phyloP scores from a whole-genome alignment of 2,113 vertebrate genomes.

The Anseranas semipalmata region DNA sequence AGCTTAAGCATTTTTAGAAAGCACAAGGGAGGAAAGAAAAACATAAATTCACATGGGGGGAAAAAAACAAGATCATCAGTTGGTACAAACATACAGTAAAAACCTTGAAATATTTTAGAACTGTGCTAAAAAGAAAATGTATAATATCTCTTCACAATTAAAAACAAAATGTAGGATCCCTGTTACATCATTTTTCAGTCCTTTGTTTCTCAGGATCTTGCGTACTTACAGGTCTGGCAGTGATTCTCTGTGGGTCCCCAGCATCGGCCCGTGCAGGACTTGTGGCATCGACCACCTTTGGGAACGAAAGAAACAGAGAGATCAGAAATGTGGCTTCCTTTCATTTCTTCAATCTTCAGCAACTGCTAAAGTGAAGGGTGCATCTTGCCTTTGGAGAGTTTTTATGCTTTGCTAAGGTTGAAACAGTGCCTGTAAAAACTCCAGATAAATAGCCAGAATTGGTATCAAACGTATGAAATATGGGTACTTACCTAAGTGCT shows the following conservation, averaged over 20 bases:
- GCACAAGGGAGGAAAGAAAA: neutral
- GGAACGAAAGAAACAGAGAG: neutral
- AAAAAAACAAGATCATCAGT: neutral
- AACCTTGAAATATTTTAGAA: neutral
- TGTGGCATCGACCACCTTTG: conserved; percentile 91
- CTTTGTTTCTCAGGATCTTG: neutral
- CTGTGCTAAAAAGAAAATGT: neutral
- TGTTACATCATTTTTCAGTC: neutral
- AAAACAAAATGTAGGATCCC: neutral
- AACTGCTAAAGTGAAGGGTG: neutral
- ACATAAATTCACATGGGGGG: neutral
- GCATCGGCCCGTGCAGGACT: conserved; percentile 92
- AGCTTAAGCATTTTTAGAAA: neutral
- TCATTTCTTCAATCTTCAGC: neutral
- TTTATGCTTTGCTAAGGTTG: neutral
- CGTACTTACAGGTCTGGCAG: conserved; percentile 93
- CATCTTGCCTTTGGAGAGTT: neutral
- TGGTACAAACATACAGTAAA: rapidly evolving
- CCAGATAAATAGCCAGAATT: neutral
- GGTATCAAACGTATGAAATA: neutral
- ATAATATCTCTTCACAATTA: neutral
- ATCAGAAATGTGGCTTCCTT: neutral
- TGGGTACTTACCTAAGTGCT: neutral
- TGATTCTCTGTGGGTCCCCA: conserved; percentile 94
- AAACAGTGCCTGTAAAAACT: neutral